phyloP scores from a whole-genome alignment of 2,888 invertebrate species.

The Hydriomena furcata region DNA sequence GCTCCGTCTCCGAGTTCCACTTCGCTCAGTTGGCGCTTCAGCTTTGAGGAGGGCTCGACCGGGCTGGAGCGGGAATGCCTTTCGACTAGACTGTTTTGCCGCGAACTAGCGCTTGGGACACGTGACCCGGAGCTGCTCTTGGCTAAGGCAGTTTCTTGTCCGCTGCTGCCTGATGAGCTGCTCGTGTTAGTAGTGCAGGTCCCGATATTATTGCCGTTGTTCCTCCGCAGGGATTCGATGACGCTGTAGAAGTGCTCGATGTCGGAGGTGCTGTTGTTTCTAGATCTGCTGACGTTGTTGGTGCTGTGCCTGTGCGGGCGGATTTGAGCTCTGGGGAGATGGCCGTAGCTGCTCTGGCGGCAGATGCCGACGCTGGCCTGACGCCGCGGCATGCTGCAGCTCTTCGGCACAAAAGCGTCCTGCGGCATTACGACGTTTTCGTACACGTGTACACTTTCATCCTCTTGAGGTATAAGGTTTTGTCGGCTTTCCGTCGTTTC shows the following conservation, averaged over 20 bases:
- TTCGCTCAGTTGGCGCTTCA: conserved; percentile 68
- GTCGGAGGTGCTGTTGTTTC: conserved; percentile 59
- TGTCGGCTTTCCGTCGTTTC: conserved; percentile 77
- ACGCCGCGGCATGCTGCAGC: conserved; percentile 77
- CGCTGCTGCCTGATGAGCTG: conserved; percentile 66
- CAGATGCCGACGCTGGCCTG: conserved; percentile 60
- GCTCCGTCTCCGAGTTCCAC: conserved; percentile 52
- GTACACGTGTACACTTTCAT: conserved; percentile 72
- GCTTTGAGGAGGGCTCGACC: conserved; percentile 44
- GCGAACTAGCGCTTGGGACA: conserved; percentile 44
- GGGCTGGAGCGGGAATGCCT: conserved; percentile 53
- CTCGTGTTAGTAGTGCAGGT: conserved; percentile 58
- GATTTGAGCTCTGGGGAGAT: conserved; percentile 64
- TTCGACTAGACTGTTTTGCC: conserved; percentile 69
- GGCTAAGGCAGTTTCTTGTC: conserved; percentile 43
- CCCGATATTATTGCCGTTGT: conserved; percentile 43
- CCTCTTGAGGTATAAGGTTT: conserved; percentile 73
- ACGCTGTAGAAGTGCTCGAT: conserved; percentile 71
- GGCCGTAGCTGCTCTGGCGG: conserved; percentile 71
- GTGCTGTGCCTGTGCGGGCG: conserved; percentile 65
- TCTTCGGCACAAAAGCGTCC: conserved; percentile 67
- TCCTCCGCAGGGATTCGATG: conserved; percentile 63
- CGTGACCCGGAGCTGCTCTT: conserved; percentile 43
- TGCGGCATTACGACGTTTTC: conserved; percentile 67
- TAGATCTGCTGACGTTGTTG: conserved; percentile 59